Conservation (phyloP, 2,888 invertebrate species). For the Balanococcus diminutus region DNA sequence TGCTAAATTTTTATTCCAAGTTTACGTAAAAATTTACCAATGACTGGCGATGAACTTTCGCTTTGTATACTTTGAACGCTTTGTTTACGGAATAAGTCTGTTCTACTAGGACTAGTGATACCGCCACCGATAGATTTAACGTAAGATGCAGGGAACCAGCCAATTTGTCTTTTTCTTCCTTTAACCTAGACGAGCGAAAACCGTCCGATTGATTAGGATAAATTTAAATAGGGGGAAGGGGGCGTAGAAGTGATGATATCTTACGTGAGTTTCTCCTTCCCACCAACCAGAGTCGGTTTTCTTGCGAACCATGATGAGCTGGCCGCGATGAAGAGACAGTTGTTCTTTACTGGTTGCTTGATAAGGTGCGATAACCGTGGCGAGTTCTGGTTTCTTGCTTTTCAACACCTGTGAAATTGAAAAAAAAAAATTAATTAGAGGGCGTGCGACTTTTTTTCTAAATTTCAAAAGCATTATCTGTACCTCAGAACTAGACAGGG, state of each 20-base stretch:
- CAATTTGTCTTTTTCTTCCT: conserved; percentile 88
- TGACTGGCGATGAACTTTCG: neutral
- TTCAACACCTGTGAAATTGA: conserved; percentile 65
- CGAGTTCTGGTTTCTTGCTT: conserved; percentile 84
- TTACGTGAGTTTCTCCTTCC: conserved; percentile 95
- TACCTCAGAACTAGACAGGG: conserved; percentile 39
- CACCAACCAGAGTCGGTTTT: conserved; percentile 98
- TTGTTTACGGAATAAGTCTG: conserved; percentile 34
- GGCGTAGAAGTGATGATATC: conserved; percentile 9
- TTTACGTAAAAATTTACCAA: neutral
- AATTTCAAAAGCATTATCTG: neutral
- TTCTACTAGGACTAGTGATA: conserved; percentile 53
- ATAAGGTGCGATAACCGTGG: conserved; percentile 91
- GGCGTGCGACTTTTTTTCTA: neutral
- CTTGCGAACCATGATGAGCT: conserved; percentile 93
- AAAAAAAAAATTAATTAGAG: neutral
- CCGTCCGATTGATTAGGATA: neutral
- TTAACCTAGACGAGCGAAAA: conserved; percentile 64
- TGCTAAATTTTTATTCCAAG: neutral
- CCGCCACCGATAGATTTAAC: conserved; percentile 72
- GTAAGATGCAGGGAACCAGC: conserved; percentile 99
- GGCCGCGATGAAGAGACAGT: conserved; percentile 85
- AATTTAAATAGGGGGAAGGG: neutral
- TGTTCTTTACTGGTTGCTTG: conserved; percentile 92
- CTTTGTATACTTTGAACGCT: conserved; percentile 34